Percentiles rank a stretch among this genome's conserved stretches.
These are phyloP conservation scores for Branchellion lobata DNA, from an alignment of 2,888 invertebrate genomes.

Conservation along the genomic window DNA sequence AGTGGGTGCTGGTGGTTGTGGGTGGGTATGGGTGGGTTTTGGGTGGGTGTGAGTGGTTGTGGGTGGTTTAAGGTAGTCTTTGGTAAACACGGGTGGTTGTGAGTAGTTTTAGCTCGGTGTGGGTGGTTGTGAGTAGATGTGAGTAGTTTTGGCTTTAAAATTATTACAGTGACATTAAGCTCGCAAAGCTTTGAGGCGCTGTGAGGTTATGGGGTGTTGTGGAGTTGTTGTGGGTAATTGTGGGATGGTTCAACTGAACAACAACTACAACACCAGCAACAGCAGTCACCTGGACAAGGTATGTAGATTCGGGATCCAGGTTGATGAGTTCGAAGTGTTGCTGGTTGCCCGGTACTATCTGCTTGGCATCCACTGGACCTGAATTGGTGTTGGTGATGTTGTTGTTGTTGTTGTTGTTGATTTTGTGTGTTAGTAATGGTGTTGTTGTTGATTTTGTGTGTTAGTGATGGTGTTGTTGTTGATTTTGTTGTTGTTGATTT, in stretches of 20 bases:
- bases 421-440: not conserved
- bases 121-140: too few relatives aligned
- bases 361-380: slow-evolving; percentile 52
- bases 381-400: not conserved
- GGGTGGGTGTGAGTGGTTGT: too few relatives aligned
- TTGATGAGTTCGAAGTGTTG: slow-evolving; percentile 53
- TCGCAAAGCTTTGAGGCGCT: too few relatives aligned
- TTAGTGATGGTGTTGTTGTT: not conserved
- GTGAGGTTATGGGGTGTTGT: too few relatives aligned
- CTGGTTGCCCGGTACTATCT: slow-evolving; percentile 53
- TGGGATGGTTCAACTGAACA: not conserved
- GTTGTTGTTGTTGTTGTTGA: slow-evolving; percentile 10
- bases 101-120: too few relatives aligned
- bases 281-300: slow-evolving; percentile 57
- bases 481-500: too few relatives aligned
- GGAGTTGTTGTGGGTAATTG: too few relatives aligned
- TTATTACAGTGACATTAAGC: too few relatives aligned
- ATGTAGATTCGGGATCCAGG: slow-evolving; percentile 57
- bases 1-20: not conserved
- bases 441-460: not conserved
- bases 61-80: too few relatives aligned
- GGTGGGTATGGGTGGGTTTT: not conserved
- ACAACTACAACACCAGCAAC: not conserved
- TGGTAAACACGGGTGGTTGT: too few relatives aligned
- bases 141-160: too few relatives aligned